Evolutionary conservation across 2,113 vertebrate genomes (phyloP), one percentile per base, ranked within the genome.

Genomic region (Martes martes): DNA sequence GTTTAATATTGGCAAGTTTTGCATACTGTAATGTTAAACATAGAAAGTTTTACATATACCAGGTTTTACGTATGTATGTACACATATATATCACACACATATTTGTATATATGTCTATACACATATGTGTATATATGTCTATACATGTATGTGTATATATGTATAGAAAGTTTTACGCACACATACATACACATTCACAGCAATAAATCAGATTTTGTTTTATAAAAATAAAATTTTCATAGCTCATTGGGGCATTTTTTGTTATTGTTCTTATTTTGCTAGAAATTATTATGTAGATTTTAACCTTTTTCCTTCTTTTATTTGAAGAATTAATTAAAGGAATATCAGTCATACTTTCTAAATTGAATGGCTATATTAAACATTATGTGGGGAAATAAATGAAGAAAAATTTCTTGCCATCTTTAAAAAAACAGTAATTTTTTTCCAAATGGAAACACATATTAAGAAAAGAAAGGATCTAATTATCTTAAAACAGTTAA

Each of bases 221-320:
- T 73, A 57, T 95, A 86, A 89, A 92, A 96, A 80, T 61, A 24
- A 52, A 82, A 52, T 23, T 91, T 92, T 93, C 11, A 24, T 19
- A 96, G 26, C 42, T 95, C 42, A n/a, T 36, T 45, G 52, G 14
- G 5, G 21, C 6, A 61, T 92, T 81, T 80, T 91, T 31, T 93
- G 9, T 57, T 73, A 13, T 59, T 67, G 95, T 52, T 78, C 96
- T 52, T 78, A 13, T 50, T 97, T 91, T 88, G 19, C 11, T 94
- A 83, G 89, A 91, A 67, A 71, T 94, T 73, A 47, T 65, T 82
- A 55, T 69, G 50, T 81, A 45, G n/a, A 82, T 92, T 92, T 97
- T 95, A 88, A 63, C 10, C 28, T 57, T 87, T 82, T 90, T 59
- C 16, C 33, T n/a, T 67, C 55, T 80, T 89, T 71, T 7, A 42